Conservation (phyloP, 2,888 invertebrate species). For the Prosapia bicincta region DNA sequence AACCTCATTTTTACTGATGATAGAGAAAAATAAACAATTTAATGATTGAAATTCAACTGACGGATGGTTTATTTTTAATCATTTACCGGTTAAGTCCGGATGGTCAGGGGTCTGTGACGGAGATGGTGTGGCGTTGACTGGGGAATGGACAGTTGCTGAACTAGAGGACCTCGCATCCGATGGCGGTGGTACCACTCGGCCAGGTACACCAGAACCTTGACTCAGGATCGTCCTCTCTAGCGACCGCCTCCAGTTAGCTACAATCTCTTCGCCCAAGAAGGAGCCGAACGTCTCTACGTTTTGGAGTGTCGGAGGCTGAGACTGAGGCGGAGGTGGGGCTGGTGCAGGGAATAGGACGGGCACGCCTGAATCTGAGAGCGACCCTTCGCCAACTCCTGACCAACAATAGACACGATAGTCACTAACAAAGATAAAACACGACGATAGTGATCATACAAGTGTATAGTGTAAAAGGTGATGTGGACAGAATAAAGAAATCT, state of each 20-base stretch:
- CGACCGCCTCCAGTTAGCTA: conserved; percentile 71
- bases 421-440: too few relatives aligned
- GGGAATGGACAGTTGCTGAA: conserved; percentile 13
- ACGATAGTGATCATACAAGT: too few relatives aligned
- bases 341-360: conserved; percentile 24
- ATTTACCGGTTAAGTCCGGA: conserved; percentile 16
- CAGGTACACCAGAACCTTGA: conserved; percentile 28
- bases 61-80: neutral
- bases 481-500: too few relatives aligned
- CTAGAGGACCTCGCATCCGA: conserved; percentile 41
- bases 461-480: too few relatives aligned
- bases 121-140: conserved; percentile 28
- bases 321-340: conserved; percentile 28
- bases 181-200: conserved; percentile 47
- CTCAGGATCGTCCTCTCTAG: conserved; percentile 53
- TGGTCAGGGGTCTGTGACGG: conserved; percentile 33
- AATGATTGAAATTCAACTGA: too few relatives aligned
- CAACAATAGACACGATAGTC: neutral
- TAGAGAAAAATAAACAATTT: too few relatives aligned
- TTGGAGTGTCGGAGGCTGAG: conserved; percentile 56
- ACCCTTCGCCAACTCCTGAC: neutral
- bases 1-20: too few relatives aligned
- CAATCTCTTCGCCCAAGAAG: conserved; percentile 77
- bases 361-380: neutral
- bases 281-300: conserved; percentile 70